Percentiles rank a stretch among this genome's conserved stretches.
These are phyloP conservation scores for Sapajus apella DNA, from an alignment of 2,113 vertebrate species.

Conservation along the genomic window DNA sequence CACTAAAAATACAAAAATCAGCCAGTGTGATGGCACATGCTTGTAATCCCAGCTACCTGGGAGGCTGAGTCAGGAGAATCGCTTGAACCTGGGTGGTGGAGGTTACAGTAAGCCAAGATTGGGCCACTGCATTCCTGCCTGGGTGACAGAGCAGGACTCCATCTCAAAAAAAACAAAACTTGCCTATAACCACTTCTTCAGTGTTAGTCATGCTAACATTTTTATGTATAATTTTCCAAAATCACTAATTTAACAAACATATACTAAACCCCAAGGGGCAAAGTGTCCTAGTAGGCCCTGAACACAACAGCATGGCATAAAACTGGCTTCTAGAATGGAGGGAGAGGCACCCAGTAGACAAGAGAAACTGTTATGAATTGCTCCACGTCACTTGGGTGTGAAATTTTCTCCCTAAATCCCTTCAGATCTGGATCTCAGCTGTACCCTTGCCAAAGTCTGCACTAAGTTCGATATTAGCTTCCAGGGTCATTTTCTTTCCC, in stretches of 20 bases:
- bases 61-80: no score
- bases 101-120: no score
- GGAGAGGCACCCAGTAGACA: fast-evolving
- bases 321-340: background rate
- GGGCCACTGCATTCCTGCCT: no score
- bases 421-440: background rate
- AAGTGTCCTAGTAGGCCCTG: background rate
- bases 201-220: background rate
- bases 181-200: background rate
- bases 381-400: background rate
- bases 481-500: constrained; percentile 53
- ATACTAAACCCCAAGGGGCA: background rate
- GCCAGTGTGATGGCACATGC: no score
- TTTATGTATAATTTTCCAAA: constrained; percentile 21
- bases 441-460: background rate
- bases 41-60: no score
- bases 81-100: background rate
- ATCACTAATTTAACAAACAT: background rate
- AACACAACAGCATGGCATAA: background rate
- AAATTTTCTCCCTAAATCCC: background rate
- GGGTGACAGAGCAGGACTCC: no score
- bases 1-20: no score
- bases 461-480: background rate
- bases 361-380: background rate
- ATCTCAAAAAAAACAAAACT: no score